Base-by-base conservation (phyloP, 2,888 invertebrate genomes). In the Seira musarum region DNA sequence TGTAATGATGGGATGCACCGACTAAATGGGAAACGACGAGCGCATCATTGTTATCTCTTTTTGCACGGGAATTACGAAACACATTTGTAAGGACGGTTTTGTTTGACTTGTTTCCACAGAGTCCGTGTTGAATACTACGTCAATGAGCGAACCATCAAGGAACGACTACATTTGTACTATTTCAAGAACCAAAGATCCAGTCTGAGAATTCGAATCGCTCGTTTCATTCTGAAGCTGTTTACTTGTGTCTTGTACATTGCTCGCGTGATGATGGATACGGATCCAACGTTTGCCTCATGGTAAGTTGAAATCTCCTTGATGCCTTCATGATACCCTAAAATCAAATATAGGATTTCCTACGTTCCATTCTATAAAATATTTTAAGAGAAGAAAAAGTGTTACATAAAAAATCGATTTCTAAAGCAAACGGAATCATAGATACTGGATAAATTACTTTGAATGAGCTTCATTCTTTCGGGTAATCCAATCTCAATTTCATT, bases 121-220 rank as follows among this genome's bases (percentile, higher is more conserved):
- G 98, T 99, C 88, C 96, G 98, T 88, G 98, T 99, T 90, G 98
- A 99, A 91, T 99, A 98, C 90, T 99, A 98, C 91, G 98, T 98
- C 89, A 98, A 98, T 92, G 98, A 99, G 91, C 98, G 98, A 90
- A 98, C 97, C 89, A 95, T 98, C 91, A 98, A 98, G 92, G 97
- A 98, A 92, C 93, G 98, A 90, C 94, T 99, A 90, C 98, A 99
- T 92, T 93, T 98, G 87, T 99, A 98, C 92, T 99, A 99, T 92
- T 96, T 99, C 91, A 98, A 99, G 91, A 99, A 99, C 91, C 98
- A 98, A 92, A 94, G 97, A 91, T 98, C 98, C 90, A 99, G 98
- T 93, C 93, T 98, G 90, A 94, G 98, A 89, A 98, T 99, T 91
- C 95, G 99, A 89, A 95, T 98, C 90, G 97, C 97, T 88, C 98